Conservation (phyloP, 2,797 vertebrate species). For the Sebastes diaconus region DNA sequence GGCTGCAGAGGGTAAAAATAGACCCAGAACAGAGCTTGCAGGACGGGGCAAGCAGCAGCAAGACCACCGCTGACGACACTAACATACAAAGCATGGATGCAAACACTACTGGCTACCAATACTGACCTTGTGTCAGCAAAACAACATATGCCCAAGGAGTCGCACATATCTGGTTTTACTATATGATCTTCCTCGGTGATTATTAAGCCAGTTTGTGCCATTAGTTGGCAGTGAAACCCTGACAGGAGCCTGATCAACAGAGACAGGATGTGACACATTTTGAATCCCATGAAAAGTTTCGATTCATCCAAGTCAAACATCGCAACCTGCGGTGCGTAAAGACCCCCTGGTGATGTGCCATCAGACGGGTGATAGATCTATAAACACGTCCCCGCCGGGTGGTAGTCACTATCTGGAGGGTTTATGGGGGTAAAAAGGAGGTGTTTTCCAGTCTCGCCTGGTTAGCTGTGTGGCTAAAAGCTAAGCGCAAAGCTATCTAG, state of each 20-base stretch:
- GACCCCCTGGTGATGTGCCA: not conserved
- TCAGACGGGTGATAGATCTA: not conserved
- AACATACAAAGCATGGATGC: constrained; percentile 15
- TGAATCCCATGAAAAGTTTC: constrained; percentile 66
- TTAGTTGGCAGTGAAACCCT: not conserved
- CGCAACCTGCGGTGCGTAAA: not conserved
- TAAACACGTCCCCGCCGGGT: not conserved
- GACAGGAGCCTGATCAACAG: constrained; percentile 44
- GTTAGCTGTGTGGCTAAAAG: constrained; percentile 71
- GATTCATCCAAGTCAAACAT: constrained; percentile 32
- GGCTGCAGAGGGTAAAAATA: constrained; percentile 46
- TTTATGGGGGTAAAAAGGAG: constrained; percentile 4
- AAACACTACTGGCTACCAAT: not conserved
- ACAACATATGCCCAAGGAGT: constrained; percentile 3
- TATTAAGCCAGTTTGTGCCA: not conserved
- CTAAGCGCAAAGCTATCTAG: constrained; percentile 70
- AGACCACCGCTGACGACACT: not conserved
- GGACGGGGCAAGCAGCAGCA: not conserved
- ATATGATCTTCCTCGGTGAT: not conserved
- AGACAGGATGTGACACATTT: constrained; percentile 78
- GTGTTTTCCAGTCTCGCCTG: constrained; percentile 57
- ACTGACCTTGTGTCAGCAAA: not conserved
- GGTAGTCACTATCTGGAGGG: not conserved
- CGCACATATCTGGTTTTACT: not conserved
- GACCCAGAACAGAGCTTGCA: constrained; percentile 5